Base-by-base conservation (phyloP, 2,113 vertebrate species). In the Neomonachus schauinslandi region DNA sequence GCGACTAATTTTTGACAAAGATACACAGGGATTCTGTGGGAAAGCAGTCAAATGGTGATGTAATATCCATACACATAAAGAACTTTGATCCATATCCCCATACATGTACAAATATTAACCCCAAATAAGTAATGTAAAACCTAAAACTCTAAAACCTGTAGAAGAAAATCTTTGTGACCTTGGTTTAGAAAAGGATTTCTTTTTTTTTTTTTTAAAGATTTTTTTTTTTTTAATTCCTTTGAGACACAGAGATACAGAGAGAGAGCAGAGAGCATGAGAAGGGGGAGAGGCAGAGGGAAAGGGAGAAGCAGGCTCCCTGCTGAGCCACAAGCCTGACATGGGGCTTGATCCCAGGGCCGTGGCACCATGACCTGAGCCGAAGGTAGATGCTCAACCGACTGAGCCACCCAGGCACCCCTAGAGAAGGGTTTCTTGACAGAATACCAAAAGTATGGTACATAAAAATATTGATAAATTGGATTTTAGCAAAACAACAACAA, bases 351-450 rank as follows among this genome's bases (percentile, higher is more conserved):
- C 46, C 46, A 46, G 46, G 46, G 7, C 46, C 46, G 1, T 46
- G 46, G 46, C 7, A 46, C 46, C 7, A 46, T 46, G 46, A 46
- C 46, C 46, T 1, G 7, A 46, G 46, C 46, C 46, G 8, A 46
- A 46, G 46, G 46, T 46, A 46, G 46, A 46, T 46, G 46, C 46
- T 8, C 46, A 46, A 46, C 46, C 8, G 46, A 46, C 46, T 46
- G 46, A 46, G 46, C 46, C 46, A 7, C 46, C 46, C 46, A 46
- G 46, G 46, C 7, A 1, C 46, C 46, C 46, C 46, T 90, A 79
- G 67, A 89, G 77, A 71, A 85, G 39, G 18, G 91, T 89, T 95
- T 89, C 51, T 96, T 93, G 33, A 31, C 16, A 65, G 36, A 72
- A 46, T 94, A 79, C 4, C 18, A 71, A 95, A 91, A 80, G 18